Percentiles rank a stretch among this genome's conserved stretches.
Conservation (phyloP, 2,797 vertebrate genomes). For the Pelobates cultripes region DNA sequence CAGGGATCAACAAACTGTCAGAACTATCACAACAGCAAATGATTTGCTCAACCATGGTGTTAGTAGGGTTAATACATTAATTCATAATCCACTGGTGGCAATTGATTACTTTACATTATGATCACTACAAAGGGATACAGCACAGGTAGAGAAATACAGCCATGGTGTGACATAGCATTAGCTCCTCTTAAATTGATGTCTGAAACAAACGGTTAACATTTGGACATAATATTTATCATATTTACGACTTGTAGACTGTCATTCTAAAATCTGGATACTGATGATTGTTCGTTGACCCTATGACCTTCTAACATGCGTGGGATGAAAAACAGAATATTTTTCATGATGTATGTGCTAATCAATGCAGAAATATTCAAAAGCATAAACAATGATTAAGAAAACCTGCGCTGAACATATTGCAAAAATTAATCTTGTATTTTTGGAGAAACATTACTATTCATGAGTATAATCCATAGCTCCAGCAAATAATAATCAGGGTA, state of each 20-base stretch:
- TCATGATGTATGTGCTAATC: constrained; percentile 30
- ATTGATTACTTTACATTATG: no score
- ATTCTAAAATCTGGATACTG: neutral
- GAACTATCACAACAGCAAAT: no score
- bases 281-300: constrained; percentile 9
- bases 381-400: neutral
- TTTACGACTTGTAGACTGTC: neutral
- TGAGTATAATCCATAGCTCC: neutral
- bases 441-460: neutral
- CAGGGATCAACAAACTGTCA: no score
- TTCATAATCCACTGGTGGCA: no score
- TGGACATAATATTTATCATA: neutral
- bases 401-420: constrained; percentile 19
- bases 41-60: no score
- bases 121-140: neutral
- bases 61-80: no score
- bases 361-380: constrained; percentile 19
- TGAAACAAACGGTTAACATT: neutral
- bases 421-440: constrained; percentile 15
- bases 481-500: constrained; percentile 8
- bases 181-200: neutral
- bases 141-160: neutral
- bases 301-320: constrained; percentile 6
- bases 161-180: neutral
- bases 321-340: constrained; percentile 22